These are phyloP conservation scores for Netelia virgata DNA, from an alignment of 2,888 invertebrate species.

Conservation along the genomic window DNA sequence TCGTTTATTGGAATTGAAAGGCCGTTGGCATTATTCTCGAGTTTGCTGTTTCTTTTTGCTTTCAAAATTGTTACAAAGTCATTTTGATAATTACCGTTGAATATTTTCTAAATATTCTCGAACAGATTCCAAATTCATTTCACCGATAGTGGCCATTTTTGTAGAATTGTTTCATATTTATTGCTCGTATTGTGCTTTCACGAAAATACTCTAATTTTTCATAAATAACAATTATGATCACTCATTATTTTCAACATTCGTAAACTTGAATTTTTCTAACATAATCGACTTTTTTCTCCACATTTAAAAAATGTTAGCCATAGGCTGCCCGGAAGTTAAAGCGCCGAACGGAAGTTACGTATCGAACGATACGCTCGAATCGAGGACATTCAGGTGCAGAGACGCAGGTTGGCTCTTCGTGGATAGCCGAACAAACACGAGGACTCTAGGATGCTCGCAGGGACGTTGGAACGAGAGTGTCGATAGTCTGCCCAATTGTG, in stretches of 20 bases:
- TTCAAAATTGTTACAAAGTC: no score
- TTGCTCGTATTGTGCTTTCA: not conserved
- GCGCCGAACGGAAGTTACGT: slow-evolving; percentile 90
- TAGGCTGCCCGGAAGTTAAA: slow-evolving; percentile 89
- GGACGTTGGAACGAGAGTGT: slow-evolving; percentile 88
- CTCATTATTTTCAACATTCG: no score
- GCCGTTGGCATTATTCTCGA: not conserved
- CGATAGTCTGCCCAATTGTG: slow-evolving; percentile 87
- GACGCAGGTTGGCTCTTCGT: slow-evolving; percentile 88
- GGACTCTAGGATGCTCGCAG: slow-evolving; percentile 88
- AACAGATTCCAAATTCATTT: no score
- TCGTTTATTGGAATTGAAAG: no score
- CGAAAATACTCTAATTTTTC: slow-evolving; percentile 9
- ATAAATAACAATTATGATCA: not conserved
- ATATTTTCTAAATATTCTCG: no score
- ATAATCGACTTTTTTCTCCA: slow-evolving; percentile 36
- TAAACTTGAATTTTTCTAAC: not conserved
- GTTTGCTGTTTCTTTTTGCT: no score
- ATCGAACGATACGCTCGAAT: slow-evolving; percentile 88
- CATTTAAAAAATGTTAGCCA: slow-evolving; percentile 84
- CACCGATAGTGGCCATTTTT: no score
- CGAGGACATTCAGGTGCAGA: slow-evolving; percentile 90
- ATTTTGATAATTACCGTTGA: no score
- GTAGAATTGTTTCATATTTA: not conserved
- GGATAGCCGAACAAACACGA: slow-evolving; percentile 88